A percentile compares a stretch with the other conserved stretches of the same genome.
These are phyloP conservation scores for Patella ulyssiponensis DNA, from an alignment of 2,888 invertebrate genomes.

Conservation along the genomic window DNA sequence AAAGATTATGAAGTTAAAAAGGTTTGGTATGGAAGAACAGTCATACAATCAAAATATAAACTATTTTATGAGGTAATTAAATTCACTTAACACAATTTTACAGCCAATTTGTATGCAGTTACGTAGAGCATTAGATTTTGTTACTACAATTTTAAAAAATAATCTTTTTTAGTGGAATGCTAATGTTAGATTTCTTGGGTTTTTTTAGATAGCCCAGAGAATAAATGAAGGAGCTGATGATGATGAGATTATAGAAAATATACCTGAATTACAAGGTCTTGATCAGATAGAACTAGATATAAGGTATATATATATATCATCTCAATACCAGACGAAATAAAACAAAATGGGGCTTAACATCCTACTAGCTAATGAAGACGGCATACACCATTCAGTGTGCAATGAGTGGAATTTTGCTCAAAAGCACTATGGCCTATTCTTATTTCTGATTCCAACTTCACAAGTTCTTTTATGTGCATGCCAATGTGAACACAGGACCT, in stretches of 20 bases:
- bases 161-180: no score
- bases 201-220: conserved; percentile 63
- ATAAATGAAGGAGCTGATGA: conserved; percentile 56
- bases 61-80: conserved; percentile 63
- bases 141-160: no score
- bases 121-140: no score
- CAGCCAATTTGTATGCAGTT: neutral
- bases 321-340: no score
- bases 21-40: conserved; percentile 62
- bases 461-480: no score
- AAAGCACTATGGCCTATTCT: no score
- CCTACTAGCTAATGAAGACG: no score
- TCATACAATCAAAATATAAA: conserved; percentile 63
- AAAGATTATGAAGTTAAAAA: conserved; percentile 55
- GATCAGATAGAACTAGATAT: conserved; percentile 38
- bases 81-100: neutral
- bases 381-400: no score
- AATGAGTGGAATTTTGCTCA: no score
- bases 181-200: neutral
- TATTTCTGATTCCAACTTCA: no score
- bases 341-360: no score
- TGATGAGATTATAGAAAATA: conserved; percentile 55
- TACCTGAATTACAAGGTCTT: conserved; percentile 62
- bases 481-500: no score
- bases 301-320: conserved; percentile 40